Evolutionary conservation across 1,140 invertebrate species (phyloP).

Genomic region (Thaumetopoea pityocampa): DNA sequence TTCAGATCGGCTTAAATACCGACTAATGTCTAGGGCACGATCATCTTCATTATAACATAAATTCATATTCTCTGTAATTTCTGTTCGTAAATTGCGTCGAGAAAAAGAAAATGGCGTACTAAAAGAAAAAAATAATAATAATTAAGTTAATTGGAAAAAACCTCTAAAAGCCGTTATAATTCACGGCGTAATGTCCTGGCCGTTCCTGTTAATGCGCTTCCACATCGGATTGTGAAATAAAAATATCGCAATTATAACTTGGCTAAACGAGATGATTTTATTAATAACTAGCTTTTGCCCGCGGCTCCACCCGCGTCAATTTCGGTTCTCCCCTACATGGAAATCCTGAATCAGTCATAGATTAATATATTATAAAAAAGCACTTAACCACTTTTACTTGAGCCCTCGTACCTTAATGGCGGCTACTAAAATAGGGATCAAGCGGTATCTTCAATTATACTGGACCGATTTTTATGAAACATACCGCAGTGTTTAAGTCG

Average conservation of each 20-base stretch:
- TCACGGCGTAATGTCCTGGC: constrained; percentile 40
- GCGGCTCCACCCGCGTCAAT: too few relatives aligned
- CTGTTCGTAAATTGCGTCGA: constrained; percentile 6
- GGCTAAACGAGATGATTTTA: constrained; percentile 27
- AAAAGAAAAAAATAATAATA: constrained; percentile 46
- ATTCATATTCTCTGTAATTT: constrained; percentile 8
- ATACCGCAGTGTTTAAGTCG: too few relatives aligned
- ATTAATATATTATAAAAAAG: too few relatives aligned
- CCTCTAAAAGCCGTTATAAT: constrained; percentile 28
- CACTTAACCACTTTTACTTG: too few relatives aligned
- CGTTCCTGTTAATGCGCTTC: constrained; percentile 36
- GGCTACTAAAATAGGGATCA: too few relatives aligned
- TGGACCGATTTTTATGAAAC: too few relatives aligned
- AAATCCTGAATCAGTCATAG: too few relatives aligned
- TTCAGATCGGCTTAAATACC: too few relatives aligned
- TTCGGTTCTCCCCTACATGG: too few relatives aligned
- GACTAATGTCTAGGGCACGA: not conserved
- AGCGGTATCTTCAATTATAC: too few relatives aligned
- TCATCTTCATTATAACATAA: not conserved
- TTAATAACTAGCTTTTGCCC: constrained; percentile 18
- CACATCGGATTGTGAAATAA: constrained; percentile 20
- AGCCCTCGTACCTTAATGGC: too few relatives aligned
- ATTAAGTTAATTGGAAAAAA: constrained; percentile 54
- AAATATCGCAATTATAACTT: constrained; percentile 44
- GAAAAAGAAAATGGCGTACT: not conserved